Evolutionary conservation across 1,140 invertebrate species (phyloP), one percentile per base, ranked within the genome.

Genomic region (Apocrypta bakeri): DNA sequence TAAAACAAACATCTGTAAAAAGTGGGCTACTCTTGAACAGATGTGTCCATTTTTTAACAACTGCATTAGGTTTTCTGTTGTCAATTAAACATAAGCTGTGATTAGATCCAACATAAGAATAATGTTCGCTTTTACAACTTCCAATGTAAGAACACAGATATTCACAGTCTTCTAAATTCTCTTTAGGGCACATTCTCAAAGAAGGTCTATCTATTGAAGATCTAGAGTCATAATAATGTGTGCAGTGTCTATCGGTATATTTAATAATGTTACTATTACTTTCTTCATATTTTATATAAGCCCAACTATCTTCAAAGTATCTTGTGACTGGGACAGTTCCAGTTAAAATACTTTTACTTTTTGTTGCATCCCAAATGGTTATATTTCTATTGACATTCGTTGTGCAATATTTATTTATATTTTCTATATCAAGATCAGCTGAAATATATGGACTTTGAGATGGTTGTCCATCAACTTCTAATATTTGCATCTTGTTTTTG

Each of bases 21-120:
- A 90, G 63, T 1, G 91, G 91, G 29, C 89, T 83, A 82, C 87
- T 87, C 84, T 90, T 88, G 1, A 92, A 88, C n/a, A 90, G 87
- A 85, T 92, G 91, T 27, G 88, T 92, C 91, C 91, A 92, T 82
- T 91, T 92, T 86, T 92, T 91, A 37, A 83, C 82, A n/a, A 91
- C 85, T 8, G 86, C 85, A 14, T 86, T 82, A 14, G 88, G 85
- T 17, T 81, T 87, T 37, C 91, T 88, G 83, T 84, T 88, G 77
- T 92, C 91, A 14, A 88, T 84, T 83, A 92, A 84, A 71, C 91
- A 79, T 8, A 90, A 77, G 83, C 83, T 89, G 77, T 91, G 91
- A 86, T 86, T 88, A 42, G 88, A 87, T 56, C 88, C 90, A 14
- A 92, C 4, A 72, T 92, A 92, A 84, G 84, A 85, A 69, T 84